Evolutionary conservation across 53 echinoderm and acorn worm genomes (phyloP).

Genomic region (Zoroaster sp.): DNA sequence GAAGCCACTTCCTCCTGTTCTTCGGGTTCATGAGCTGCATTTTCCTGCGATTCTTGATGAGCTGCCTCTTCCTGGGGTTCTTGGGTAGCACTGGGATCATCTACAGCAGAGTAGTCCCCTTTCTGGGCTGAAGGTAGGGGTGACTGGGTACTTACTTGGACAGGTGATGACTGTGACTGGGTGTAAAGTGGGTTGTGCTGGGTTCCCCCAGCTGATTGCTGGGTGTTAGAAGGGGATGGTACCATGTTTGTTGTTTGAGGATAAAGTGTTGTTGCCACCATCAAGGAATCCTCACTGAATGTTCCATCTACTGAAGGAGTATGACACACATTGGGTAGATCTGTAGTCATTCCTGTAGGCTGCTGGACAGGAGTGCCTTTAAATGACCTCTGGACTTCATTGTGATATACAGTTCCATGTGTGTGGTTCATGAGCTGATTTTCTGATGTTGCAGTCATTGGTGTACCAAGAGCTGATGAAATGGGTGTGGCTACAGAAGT

Average conservation of each 20-base stretch:
- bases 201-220: not conserved
- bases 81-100: not conserved
- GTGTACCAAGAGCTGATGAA: too few relatives aligned
- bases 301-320: conserved; percentile 2
- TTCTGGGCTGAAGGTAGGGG: not conserved
- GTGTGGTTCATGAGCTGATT: too few relatives aligned
- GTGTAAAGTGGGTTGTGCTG: not conserved
- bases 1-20: not conserved
- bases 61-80: not conserved
- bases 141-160: not conserved
- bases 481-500: too few relatives aligned
- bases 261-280: not conserved
- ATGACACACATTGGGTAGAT: not conserved
- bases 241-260: not conserved
- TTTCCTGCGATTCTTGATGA: not conserved
- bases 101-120: not conserved
- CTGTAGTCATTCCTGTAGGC: not conserved
- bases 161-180: not conserved
- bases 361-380: not conserved
- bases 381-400: not conserved
- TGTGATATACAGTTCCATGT: not conserved
- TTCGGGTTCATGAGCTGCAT: not conserved
- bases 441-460: too few relatives aligned
- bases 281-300: not conserved
- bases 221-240: not conserved